Base-by-base conservation (phyloP, 2,797 vertebrate species). In the Garrulus glandarius region DNA sequence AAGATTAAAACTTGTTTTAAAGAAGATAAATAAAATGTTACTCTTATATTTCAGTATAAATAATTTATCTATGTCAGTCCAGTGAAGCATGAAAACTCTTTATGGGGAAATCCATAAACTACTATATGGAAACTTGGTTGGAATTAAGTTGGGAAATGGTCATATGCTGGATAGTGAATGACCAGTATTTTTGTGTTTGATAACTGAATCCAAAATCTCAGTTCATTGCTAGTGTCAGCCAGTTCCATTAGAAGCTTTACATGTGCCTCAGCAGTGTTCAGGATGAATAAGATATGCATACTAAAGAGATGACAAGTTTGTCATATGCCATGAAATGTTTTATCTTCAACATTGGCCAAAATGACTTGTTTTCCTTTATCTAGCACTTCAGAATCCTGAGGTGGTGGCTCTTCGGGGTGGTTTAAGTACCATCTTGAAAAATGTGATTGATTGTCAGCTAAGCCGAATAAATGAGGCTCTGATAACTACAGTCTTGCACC, bases 391-490 rank as follows among this genome's bases (percentile, higher is more conserved):
- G 95, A 99, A 99, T 98, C 99, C 99, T 4, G 99, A 99, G 96
- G 98, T 99, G 91, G 99, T 99, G 96, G 99, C 99, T 81, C 99
- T 98, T 97, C 98, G 99, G 20, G 99, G 99, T 69, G 99, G 99
- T 56, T 98, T 99, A 85, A 99, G 99, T 98, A 99, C 99, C 95
- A 99, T 99, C 96, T 97, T 99, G 84, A 99, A 99, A 98, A 99
- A 98, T 84, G 99, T 99, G 91, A 99, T 99, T 36, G 99, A 99
- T 97, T 99, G 99, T 97, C 99, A 99, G 76, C 98, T 99, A 97
- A 99, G 99, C 96, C 98, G 99, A 96, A 99, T 99, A 98, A 99
- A 99, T 55, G 99, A 99, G 98, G 99, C 99, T 84, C 98, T 99
- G 69, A 99, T 99, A 98, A 99, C 99, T 97, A 99, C 99, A 94